These are phyloP conservation scores for Scomberomorus guttatus DNA, from an alignment of 2,797 vertebrate genomes.

Conservation along the genomic window DNA sequence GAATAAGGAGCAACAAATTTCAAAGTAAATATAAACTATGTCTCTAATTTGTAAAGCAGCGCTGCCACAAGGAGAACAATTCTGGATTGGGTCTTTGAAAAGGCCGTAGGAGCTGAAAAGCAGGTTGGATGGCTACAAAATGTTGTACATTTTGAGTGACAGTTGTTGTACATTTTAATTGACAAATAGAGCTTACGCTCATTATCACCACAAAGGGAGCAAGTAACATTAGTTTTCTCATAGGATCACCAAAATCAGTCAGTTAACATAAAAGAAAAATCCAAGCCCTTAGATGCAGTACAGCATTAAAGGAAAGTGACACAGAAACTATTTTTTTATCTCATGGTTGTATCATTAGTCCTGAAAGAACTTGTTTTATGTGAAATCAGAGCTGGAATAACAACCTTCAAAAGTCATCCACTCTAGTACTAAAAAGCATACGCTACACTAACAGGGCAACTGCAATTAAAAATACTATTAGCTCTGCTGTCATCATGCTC, in stretches of 20 bases:
- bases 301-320: conserved; percentile 49
- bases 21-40: neutral
- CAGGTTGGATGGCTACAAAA: conserved; percentile 37
- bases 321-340: conserved; percentile 29
- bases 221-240: conserved; percentile 12
- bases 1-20: conserved; percentile 4
- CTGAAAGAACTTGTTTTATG: conserved; percentile 50
- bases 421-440: conserved; percentile 30
- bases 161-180: conserved; percentile 2
- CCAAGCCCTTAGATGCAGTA: conserved; percentile 60
- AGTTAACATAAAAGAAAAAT: conserved; percentile 49
- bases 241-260: conserved; percentile 26
- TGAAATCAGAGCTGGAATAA: conserved; percentile 64
- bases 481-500: conserved; percentile 25
- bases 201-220: conserved; percentile 24
- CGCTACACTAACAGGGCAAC: conserved; percentile 31
- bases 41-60: conserved; percentile 5
- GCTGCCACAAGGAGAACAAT: conserved; percentile 17
- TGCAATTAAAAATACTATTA: conserved; percentile 39
- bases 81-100: conserved; percentile 62
- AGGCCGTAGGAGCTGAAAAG: conserved; percentile 21
- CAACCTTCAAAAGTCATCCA: conserved; percentile 40
- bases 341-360: conserved; percentile 59
- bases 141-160: conserved; percentile 20
- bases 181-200: conserved; percentile 37